phyloP scores from a whole-genome alignment of 2,113 vertebrate genomes.

The Lichenostomus cassidix region DNA sequence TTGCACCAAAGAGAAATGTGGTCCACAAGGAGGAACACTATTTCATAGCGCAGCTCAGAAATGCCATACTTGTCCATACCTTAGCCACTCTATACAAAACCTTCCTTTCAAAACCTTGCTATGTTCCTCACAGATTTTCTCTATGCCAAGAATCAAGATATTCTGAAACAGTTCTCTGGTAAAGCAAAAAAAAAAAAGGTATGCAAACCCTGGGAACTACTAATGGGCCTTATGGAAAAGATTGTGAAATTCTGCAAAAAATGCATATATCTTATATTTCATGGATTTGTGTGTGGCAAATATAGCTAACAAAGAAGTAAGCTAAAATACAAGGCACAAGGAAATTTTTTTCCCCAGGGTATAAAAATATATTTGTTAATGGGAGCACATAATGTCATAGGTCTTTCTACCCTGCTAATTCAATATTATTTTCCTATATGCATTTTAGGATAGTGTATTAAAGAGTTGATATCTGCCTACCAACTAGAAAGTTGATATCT shows the following conservation, averaged over 20 bases:
- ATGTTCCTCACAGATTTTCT: not conserved
- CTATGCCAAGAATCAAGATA: not conserved
- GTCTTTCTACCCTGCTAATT: not conserved
- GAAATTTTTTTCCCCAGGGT: not conserved
- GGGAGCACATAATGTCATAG: not conserved
- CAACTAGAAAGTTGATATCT: not conserved
- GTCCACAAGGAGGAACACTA: not conserved
- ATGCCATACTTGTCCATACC: not conserved
- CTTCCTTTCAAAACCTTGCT: not conserved
- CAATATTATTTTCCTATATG: not conserved
- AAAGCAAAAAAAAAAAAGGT: not conserved
- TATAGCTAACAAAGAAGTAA: not conserved
- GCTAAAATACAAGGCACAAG: not conserved
- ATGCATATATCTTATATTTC: not conserved
- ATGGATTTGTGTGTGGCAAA: not conserved
- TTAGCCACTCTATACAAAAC: not conserved
- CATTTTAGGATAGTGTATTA: not conserved
- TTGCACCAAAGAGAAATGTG: not conserved
- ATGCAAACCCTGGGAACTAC: not conserved
- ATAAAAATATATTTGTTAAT: not conserved
- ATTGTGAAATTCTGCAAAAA: not conserved
- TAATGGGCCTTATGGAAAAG: not conserved
- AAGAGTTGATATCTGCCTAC: not conserved
- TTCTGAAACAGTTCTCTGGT: not conserved
- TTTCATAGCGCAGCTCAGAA: not conserved